A percentile compares a stretch with the other conserved stretches of the same genome.
Evolutionary conservation across 2,113 vertebrate genomes (phyloP).

Genomic region (Caretta caretta): DNA sequence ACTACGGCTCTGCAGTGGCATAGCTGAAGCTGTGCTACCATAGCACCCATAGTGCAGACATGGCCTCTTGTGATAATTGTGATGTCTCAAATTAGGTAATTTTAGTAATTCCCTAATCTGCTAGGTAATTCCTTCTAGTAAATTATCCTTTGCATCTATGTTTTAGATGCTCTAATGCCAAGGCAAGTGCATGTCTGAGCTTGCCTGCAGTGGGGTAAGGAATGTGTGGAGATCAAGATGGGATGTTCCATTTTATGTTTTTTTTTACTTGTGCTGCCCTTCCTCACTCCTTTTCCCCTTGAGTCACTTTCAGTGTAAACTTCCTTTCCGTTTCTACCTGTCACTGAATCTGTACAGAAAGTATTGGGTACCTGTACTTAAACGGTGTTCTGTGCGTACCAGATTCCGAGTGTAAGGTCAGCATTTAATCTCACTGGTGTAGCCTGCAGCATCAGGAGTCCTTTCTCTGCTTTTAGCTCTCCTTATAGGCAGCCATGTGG

Average conservation of each 20-base stretch:
- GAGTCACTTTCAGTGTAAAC: not conserved
- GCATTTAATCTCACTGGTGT: not conserved
- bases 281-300: not conserved
- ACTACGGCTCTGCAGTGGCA: not conserved
- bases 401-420: not conserved
- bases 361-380: not conserved
- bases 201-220: not conserved
- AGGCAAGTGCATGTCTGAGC: not conserved
- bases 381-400: not conserved
- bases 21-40: not conserved
- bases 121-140: not conserved
- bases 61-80: not conserved
- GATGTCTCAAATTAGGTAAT: not conserved
- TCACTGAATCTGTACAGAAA: not conserved
- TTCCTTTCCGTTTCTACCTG: not conserved
- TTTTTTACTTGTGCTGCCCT: not conserved
- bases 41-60: not conserved
- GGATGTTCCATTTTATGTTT: not conserved
- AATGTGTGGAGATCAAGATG: not conserved
- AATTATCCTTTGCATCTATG: rapidly evolving
- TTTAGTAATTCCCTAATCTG: not conserved
- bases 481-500: not conserved
- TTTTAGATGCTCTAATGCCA: rapidly evolving
- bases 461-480: not conserved
- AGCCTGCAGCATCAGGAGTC: not conserved